Percentiles rank a stretch among this genome's conserved stretches.
These are phyloP conservation scores for Diarsia rubi DNA, from an alignment of 2,888 invertebrate species.

Conservation along the genomic window DNA sequence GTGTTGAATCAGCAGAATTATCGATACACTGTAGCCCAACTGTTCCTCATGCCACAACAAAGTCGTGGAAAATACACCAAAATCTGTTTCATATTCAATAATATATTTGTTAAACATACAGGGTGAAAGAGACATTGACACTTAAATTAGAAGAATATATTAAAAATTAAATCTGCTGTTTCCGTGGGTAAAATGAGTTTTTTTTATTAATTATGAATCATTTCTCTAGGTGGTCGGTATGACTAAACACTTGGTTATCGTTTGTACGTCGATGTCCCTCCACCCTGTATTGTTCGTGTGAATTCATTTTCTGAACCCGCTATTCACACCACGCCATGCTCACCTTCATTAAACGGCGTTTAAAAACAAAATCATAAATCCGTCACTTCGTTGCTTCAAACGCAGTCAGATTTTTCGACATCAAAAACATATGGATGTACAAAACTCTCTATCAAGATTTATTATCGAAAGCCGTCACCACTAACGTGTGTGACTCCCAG, in stretches of 20 bases:
- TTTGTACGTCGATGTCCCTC: neutral
- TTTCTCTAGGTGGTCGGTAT: too few relatives aligned
- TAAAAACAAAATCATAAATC: neutral
- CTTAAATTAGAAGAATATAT: too few relatives aligned
- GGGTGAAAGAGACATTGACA: neutral
- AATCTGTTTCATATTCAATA: neutral
- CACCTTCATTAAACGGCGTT: neutral
- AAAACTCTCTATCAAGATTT: too few relatives aligned
- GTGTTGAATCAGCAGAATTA: neutral
- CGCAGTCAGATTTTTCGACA: neutral
- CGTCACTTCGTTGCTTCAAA: neutral
- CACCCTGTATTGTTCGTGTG: neutral
- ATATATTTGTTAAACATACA: neutral
- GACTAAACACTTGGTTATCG: too few relatives aligned
- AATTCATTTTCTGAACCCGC: neutral
- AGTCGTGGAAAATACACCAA: neutral
- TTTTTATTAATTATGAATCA: too few relatives aligned
- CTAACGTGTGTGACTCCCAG: constrained; percentile 29
- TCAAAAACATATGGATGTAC: too few relatives aligned
- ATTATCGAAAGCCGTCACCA: neutral
- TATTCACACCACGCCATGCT: neutral
- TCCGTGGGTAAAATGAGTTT: too few relatives aligned
- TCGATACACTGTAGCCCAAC: neutral
- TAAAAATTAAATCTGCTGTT: too few relatives aligned
- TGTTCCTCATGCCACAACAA: neutral